phyloP scores from a whole-genome alignment of 2,888 invertebrate genomes.

The Tenthredo distinguenda region DNA sequence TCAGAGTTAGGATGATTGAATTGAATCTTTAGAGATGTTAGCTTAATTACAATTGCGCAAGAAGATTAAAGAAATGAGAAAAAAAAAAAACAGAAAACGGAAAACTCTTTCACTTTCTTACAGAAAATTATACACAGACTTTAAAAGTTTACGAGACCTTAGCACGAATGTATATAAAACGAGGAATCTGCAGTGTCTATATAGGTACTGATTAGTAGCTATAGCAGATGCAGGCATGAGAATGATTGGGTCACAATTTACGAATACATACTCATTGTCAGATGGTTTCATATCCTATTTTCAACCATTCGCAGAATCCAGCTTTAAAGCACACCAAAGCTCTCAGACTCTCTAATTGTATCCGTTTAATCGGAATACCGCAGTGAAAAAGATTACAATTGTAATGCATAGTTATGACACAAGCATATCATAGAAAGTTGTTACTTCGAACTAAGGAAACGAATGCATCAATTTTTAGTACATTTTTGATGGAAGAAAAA shows the following conservation, averaged over 20 bases:
- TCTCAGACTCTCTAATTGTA: neutral
- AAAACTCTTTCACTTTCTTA: neutral
- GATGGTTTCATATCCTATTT: neutral
- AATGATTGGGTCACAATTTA: neutral
- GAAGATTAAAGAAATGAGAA: no score
- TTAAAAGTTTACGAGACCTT: neutral
- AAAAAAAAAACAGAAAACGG: neutral
- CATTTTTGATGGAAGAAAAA: neutral
- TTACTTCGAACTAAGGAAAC: neutral
- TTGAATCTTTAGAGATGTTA: slow-evolving; percentile 6
- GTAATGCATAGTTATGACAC: neutral
- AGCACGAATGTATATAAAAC: neutral
- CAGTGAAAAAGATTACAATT: neutral
- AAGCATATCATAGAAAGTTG: neutral
- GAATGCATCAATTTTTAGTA: neutral
- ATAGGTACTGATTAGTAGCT: neutral
- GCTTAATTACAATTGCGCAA: neutral
- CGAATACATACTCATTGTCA: neutral
- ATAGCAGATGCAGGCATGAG: neutral
- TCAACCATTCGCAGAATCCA: neutral
- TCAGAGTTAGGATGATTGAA: neutral
- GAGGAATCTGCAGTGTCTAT: neutral
- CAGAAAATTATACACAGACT: neutral
- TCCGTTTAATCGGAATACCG: neutral
- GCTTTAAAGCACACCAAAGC: slow-evolving; percentile 22